Evolutionary conservation across 2,888 invertebrate genomes (phyloP).

Genomic region (Drosophila prolongata): DNA sequence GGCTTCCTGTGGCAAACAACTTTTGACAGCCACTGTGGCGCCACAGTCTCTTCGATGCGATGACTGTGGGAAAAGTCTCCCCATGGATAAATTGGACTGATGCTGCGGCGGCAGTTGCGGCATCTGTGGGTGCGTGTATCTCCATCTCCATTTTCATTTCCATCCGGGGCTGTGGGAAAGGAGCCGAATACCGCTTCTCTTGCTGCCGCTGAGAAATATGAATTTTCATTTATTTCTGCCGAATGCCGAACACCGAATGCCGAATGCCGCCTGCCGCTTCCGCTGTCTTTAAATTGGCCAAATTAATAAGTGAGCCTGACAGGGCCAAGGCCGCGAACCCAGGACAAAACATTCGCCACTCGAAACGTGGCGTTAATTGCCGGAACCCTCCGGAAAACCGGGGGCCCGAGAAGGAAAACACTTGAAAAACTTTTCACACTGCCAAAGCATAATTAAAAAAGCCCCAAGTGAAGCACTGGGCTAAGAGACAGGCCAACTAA

Average conservation of each 20-base stretch:
- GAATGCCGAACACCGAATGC: constrained; percentile 9
- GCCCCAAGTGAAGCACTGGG: neutral
- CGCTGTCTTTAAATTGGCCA: constrained; percentile 66
- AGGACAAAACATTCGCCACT: constrained; percentile 43
- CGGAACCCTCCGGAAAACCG: constrained; percentile 39
- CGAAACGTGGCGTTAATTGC: constrained; percentile 65
- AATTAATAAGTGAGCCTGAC: constrained; percentile 62
- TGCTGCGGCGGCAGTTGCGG: constrained; percentile 33
- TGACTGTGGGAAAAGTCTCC: constrained; percentile 26
- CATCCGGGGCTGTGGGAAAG: constrained; percentile 53
- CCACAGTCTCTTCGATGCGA: constrained; percentile 3
- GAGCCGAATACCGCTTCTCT: neutral
- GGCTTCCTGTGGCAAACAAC: constrained; percentile 22
- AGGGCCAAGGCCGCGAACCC: constrained; percentile 35
- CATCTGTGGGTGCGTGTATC: constrained; percentile 51
- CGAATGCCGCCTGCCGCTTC: constrained; percentile 51
- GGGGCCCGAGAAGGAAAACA: constrained; percentile 26
- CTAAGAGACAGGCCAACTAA: constrained; percentile 2
- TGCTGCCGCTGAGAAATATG: constrained; percentile 34
- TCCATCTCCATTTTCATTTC: neutral
- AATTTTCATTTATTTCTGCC: constrained; percentile 67
- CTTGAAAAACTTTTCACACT: constrained; percentile 53
- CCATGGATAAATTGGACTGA: constrained; percentile 19
- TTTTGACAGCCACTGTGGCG: constrained; percentile 31
- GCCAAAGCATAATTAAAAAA: constrained; percentile 55